Base-by-base conservation (phyloP, 2,888 invertebrate genomes). In the Iselma pallidipennis region DNA sequence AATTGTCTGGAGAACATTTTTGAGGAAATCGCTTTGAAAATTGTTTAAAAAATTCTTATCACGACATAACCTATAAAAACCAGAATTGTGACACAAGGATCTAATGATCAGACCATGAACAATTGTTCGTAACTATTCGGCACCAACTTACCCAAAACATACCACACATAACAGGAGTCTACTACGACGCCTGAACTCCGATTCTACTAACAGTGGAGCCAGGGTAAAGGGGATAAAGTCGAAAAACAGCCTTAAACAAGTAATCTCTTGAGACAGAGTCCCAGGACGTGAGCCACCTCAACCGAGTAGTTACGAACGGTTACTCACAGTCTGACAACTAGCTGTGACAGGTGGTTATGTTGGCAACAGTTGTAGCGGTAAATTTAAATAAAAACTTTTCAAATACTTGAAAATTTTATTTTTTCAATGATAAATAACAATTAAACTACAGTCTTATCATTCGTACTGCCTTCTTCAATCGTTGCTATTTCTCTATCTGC, bases 401-500 rank as follows among this genome's bases (percentile, higher is more conserved):
- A 45, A 45, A 12, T 16, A 5, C 0, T 6, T 3, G 5, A 4
- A 4, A 6, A 25, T 25, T 25, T 6, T 25, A 3, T 3, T 25
- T 25, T 25, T 25, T 37, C 16, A 1, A 33, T 2, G 14, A n/a
- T 9, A n/a, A n/a, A n/a, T n/a, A n/a, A 37, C 7, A 14, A 33
- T 4, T 21, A 45, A 19, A 45, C 21, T 45, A 45, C 45, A 4
- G 45, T 23, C 23, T 51, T 37, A 2, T 48, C 29, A 12, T 25
- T 12, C 10, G 52, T 19, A 52, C 54, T 49, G 29, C 42, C 54
- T 2, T 21, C 45, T 19, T 21, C 45, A 21, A 60, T 21, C 4
- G 45, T 31, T 19, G 73, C 61, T 23, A 81, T 48, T 66, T 81
- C 79, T 55, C 84, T 84, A 16, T 85, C 80, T 6, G 89, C 87